phyloP scores from a whole-genome alignment of 2,113 vertebrate species.

The Australoheros scitulus region DNA sequence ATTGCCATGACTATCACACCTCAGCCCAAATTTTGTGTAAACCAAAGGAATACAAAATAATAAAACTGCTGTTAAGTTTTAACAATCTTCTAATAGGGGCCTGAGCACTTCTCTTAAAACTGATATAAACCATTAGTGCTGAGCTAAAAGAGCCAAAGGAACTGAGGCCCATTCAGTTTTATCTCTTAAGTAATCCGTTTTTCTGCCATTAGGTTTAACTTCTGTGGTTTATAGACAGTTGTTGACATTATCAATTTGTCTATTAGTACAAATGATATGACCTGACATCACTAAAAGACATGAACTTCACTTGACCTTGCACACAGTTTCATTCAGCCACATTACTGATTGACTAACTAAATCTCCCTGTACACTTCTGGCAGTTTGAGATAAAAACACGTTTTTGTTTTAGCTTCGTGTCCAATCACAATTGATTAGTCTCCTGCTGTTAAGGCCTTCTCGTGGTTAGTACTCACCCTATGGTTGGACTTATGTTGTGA shows the following conservation, averaged over 20 bases:
- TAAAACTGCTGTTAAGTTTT: not conserved
- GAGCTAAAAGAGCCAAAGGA: not conserved
- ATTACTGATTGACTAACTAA: not conserved
- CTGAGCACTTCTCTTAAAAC: not conserved
- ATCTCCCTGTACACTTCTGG: not conserved
- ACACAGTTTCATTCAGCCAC: not conserved
- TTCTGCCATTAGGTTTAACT: not conserved
- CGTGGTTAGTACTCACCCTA: slow-evolving; percentile 83
- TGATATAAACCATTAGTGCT: not conserved
- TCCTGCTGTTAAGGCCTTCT: not conserved
- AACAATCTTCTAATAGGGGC: not conserved
- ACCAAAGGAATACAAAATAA: not conserved
- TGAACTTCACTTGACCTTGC: not conserved
- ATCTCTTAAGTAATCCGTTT: not conserved
- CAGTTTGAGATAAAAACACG: not conserved
- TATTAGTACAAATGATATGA: not conserved
- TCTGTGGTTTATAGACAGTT: not conserved
- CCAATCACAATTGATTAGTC: not conserved
- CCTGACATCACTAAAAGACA: not conserved
- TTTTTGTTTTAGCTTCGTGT: not conserved
- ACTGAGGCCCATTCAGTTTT: not conserved
- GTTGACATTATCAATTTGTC: not conserved
- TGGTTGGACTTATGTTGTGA: slow-evolving; percentile 97
- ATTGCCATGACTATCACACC: not conserved
- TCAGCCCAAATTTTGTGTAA: not conserved